These are phyloP conservation scores for Phenganax marumi DNA, from an alignment of 92 coral and sea anemone species.

Conservation along the genomic window DNA sequence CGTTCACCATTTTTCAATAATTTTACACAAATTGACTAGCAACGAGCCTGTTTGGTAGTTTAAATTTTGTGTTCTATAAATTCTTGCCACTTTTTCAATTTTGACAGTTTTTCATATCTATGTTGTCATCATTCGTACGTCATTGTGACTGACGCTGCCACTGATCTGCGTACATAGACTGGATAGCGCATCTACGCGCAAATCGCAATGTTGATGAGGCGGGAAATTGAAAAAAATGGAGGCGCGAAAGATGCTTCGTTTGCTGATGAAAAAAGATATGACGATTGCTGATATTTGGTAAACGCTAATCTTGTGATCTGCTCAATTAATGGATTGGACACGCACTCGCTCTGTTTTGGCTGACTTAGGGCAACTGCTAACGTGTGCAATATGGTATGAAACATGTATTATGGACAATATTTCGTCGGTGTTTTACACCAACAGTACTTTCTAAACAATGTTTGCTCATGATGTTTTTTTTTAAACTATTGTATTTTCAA, in stretches of 20 bases:
- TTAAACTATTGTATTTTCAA: not conserved
- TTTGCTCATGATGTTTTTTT: not conserved
- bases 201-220: too few relatives aligned
- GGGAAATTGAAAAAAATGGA: constrained; percentile 57
- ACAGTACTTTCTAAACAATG: not conserved
- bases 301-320: not conserved
- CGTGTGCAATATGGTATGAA: constrained; percentile 79
- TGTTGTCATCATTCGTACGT: too few relatives aligned
- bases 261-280: not conserved
- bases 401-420: not conserved
- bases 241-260: constrained; percentile 2
- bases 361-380: constrained; percentile 68
- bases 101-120: too few relatives aligned
- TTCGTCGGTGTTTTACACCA: too few relatives aligned
- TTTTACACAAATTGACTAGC: too few relatives aligned
- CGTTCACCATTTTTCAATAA: too few relatives aligned
- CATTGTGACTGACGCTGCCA: not conserved
- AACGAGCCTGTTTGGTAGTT: too few relatives aligned
- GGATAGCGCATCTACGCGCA: too few relatives aligned
- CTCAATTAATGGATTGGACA: constrained; percentile 66
- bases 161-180: too few relatives aligned
- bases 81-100: too few relatives aligned
- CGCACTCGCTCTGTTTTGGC: constrained; percentile 66
- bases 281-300: constrained; percentile 1
- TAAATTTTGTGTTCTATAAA: too few relatives aligned